These are phyloP conservation scores for Leucophenga maculata DNA, from an alignment of 2,888 invertebrate species.

Conservation along the genomic window DNA sequence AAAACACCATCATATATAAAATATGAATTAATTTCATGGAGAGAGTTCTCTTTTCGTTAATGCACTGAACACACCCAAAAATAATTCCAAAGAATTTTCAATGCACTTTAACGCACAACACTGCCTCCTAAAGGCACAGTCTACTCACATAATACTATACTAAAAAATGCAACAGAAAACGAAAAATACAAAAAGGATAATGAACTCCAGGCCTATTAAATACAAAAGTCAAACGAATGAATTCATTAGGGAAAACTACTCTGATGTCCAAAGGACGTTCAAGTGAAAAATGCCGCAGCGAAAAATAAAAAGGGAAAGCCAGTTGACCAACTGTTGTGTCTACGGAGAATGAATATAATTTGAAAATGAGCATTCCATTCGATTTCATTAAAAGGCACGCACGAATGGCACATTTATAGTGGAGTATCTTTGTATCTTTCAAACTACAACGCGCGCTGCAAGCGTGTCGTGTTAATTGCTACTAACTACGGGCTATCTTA, in stretches of 20 bases:
- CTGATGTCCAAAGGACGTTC: not conserved
- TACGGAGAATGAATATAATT: not conserved
- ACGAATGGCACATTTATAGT: slow-evolving; percentile 27
- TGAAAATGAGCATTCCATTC: slow-evolving; percentile 1
- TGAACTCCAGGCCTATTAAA: slow-evolving; percentile 3
- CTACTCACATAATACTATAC: not conserved
- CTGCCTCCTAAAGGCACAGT: not conserved
- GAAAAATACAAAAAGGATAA: slow-evolving; percentile 1
- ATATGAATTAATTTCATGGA: not conserved
- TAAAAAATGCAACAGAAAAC: slow-evolving; percentile 7
- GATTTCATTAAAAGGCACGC: slow-evolving; percentile 31
- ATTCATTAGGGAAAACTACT: slow-evolving; percentile 64
- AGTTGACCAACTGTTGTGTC: slow-evolving; percentile 51
- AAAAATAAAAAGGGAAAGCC: slow-evolving; percentile 36
- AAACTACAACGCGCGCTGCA: slow-evolving; percentile 17
- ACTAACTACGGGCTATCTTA: slow-evolving; percentile 55
- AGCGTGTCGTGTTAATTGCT: slow-evolving; percentile 70
- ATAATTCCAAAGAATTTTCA: slow-evolving; percentile 55
- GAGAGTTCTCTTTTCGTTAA: slow-evolving; percentile 32
- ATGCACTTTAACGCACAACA: not conserved
- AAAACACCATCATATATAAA: slow-evolving; percentile 19
- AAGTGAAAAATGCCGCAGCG: slow-evolving; percentile 10
- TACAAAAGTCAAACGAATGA: slow-evolving; percentile 60
- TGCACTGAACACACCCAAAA: slow-evolving; percentile 62
- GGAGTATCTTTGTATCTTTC: not conserved